phyloP scores from a whole-genome alignment of 2,888 invertebrate species.

The Pterostichus niger region DNA sequence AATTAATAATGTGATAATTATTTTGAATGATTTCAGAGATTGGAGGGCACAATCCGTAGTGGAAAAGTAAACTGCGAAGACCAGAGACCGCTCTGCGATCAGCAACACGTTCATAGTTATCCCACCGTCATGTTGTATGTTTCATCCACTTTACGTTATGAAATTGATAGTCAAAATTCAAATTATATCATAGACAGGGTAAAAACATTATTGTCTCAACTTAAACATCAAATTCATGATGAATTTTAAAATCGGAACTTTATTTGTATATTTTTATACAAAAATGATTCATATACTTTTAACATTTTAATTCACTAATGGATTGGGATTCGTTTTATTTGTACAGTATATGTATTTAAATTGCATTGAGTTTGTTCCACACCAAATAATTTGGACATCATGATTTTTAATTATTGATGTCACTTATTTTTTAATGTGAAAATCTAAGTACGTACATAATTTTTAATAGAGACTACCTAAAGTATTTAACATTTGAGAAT shows the following conservation, averaged over 20 bases:
- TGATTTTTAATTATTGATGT: background rate
- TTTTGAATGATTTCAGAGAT: constrained; percentile 71
- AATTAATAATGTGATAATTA: background rate
- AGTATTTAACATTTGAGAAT: constrained; percentile 24
- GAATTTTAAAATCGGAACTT: constrained; percentile 56
- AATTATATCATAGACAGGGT: constrained; percentile 69
- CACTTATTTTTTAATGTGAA: background rate
- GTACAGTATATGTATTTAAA: background rate
- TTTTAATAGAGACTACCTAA: constrained; percentile 27
- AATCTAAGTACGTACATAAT: constrained; percentile 17
- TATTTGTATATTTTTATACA: constrained; percentile 42
- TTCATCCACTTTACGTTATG: constrained; percentile 71
- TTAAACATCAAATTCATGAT: constrained; percentile 57
- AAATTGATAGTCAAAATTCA: constrained; percentile 71
- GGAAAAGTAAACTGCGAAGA: constrained; percentile 85
- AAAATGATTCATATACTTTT: background rate
- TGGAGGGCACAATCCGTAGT: constrained; percentile 80
- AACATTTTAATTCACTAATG: constrained; percentile 13
- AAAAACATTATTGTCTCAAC: constrained; percentile 66
- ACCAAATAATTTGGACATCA: background rate
- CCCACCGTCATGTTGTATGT: constrained; percentile 81
- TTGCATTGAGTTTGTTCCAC: constrained; percentile 8
- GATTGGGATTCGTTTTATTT: constrained; percentile 6
- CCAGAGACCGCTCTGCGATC: constrained; percentile 78
- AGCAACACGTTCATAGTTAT: constrained; percentile 80